Percentiles rank a stretch among this genome's conserved stretches.
phyloP scores from a whole-genome alignment of 2,113 vertebrate species.

The Odocoileus virginianus region DNA sequence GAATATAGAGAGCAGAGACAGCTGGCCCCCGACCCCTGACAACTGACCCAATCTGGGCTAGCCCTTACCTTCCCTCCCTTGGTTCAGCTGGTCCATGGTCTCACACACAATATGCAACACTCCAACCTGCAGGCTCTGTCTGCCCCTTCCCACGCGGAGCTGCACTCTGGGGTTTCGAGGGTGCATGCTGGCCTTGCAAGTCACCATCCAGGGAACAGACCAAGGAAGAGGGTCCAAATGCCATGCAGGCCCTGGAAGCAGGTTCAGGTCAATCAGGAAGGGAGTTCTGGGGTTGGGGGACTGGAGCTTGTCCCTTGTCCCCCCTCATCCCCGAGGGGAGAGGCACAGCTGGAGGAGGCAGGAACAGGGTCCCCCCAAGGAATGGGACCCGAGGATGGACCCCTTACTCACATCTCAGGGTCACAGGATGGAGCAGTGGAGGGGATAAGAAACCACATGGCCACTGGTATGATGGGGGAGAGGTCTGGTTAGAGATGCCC shows the following conservation, averaged over 20 bases:
- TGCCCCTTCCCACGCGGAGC: neutral
- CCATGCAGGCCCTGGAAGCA: fast-evolving
- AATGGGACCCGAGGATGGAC: neutral
- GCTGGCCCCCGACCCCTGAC: neutral
- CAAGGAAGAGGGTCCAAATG: neutral
- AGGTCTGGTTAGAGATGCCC: neutral
- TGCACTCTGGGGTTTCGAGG: fast-evolving
- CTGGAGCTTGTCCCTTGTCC: neutral
- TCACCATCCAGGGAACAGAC: neutral
- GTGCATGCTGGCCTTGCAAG: fast-evolving
- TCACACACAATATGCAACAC: fast-evolving
- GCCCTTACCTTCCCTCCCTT: neutral
- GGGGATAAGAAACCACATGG: neutral
- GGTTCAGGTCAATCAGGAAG: neutral
- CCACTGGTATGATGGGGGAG: neutral
- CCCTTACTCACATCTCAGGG: neutral
- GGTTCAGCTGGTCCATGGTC: neutral
- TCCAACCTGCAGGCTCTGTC: neutral
- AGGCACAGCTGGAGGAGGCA: neutral
- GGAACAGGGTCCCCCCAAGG: neutral
- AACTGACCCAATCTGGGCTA: fast-evolving
- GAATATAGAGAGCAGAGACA: neutral
- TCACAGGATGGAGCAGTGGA: fast-evolving
- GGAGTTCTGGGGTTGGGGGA: neutral
- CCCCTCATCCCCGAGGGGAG: too few species aligned